Percentiles rank a stretch among this genome's conserved stretches.
Evolutionary conservation across 2,888 invertebrate genomes (phyloP).

Genomic region (Vannuccia rotundouncinata): DNA sequence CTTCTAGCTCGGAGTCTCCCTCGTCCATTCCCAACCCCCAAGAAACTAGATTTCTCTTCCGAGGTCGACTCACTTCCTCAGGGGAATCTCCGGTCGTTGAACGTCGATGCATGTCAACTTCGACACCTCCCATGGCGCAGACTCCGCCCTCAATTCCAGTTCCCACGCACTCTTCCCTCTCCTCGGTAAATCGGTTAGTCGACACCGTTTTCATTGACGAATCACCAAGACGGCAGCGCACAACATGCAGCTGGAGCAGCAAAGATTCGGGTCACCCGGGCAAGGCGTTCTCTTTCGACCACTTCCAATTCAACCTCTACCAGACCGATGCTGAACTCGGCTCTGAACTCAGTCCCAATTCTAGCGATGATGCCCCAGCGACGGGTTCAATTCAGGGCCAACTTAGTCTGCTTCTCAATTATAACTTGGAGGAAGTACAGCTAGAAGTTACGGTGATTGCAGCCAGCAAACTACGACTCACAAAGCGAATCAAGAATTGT

Average conservation of each 20-base stretch:
- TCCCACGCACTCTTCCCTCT: neutral
- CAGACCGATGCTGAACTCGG: slow-evolving; percentile 43
- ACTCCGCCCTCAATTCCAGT: neutral
- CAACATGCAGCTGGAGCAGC: neutral
- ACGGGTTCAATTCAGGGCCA: slow-evolving; percentile 49
- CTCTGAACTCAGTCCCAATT: slow-evolving; percentile 47
- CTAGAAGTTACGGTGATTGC: slow-evolving; percentile 57
- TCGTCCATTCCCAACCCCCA: neutral
- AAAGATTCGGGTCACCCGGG: neutral
- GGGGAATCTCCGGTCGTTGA: neutral
- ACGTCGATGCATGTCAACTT: neutral
- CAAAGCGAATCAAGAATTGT: slow-evolving; percentile 48
- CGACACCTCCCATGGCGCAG: neutral
- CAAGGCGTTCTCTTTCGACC: slow-evolving; percentile 44
- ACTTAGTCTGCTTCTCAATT: slow-evolving; percentile 55
- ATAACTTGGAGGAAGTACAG: slow-evolving; percentile 45
- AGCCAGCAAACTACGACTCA: slow-evolving; percentile 56
- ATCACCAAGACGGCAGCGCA: neutral
- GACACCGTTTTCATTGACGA: neutral
- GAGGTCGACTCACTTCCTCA: neutral
- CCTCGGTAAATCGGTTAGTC: neutral
- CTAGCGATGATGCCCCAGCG: slow-evolving; percentile 43
- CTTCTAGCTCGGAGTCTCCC: neutral
- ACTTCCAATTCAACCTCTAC: slow-evolving; percentile 54
- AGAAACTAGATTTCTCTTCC: neutral